Base-by-base conservation (phyloP, 2,888 invertebrate genomes). In the Pyrgus malvae region DNA sequence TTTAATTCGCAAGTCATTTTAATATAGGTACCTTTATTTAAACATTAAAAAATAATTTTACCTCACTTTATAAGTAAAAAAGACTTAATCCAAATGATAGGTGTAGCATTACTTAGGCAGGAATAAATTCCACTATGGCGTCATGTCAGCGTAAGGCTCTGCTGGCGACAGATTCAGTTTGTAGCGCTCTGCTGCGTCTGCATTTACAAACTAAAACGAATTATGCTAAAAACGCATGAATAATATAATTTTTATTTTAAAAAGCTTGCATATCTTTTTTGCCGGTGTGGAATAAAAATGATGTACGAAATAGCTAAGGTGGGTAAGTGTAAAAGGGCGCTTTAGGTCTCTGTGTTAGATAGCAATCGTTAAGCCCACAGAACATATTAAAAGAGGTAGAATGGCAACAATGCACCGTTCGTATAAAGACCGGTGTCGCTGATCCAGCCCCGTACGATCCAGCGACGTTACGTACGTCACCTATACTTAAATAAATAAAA, bases 81-180 rank as follows among this genome's bases (percentile, higher is more conserved):
- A 19, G 29, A 12, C 11, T 21, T 21, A 33, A 33, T n/a, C 14
- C 4, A 33, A 46, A 33, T 46, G 8, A 33, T 44, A 17, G 31
- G 46, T 7, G 35, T 23, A 16, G 35, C 46, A 63, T 60, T 59
- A 51, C 33, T 46, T 44, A 23, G 41, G 6, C 33, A 33, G 12
- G 11, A 50, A 33, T 41, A 50, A 50, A 41, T 50, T 17, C n/a
- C 33, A 41, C 41, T 50, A 42, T 5, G 12, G 33, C 23, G 33
- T 27, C 33, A 50, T n/a, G n/a, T n/a, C n/a, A 41, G 37, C 17
- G 37, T 16, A 21, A 37, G 27, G 49, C 23, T 50, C 19, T 50
- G 50, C 23, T 42, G 31, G 11, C 31, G 50, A 42, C 50, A 50
- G 50, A 33, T 41, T 42, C 50, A 21, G 42, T 50, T 41, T 50